Conservation (phyloP, 37 sponge, comb jelly and placozoan genomes). For the Geodia barretti region DNA sequence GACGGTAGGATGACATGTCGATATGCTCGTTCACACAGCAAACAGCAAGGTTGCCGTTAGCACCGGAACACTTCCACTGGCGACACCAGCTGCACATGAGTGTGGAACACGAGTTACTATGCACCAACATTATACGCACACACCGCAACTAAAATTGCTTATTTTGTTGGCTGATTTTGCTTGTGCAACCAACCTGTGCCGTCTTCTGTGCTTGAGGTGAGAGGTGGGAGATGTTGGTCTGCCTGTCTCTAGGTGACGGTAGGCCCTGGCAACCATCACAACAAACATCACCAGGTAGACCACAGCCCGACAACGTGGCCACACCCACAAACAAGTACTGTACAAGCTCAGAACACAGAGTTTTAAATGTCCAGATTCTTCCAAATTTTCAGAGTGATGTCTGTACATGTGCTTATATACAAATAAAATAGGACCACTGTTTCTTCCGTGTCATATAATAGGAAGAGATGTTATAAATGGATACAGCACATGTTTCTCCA, state of each 20-base stretch:
- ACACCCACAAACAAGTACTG: constrained; percentile 38
- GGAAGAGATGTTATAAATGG: constrained; percentile 46
- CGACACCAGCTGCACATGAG: background rate
- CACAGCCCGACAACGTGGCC: constrained; percentile 13
- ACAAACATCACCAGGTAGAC: constrained; percentile 37
- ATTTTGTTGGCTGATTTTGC: background rate
- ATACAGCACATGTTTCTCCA: constrained; percentile 12
- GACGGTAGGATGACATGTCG: constrained; percentile 29
- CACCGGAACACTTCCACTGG: constrained; percentile 12
- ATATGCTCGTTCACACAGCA: constrained; percentile 31
- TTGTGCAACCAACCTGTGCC: background rate
- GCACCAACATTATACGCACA: too few species aligned
- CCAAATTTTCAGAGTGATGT: background rate
- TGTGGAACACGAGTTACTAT: too few species aligned
- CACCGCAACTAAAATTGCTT: background rate
- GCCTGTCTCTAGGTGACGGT: constrained; percentile 7
- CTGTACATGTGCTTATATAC: background rate
- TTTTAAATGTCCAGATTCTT: background rate
- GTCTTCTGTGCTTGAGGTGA: constrained; percentile 2
- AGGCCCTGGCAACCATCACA: constrained; percentile 5
- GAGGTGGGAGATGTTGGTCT: constrained; percentile 14
- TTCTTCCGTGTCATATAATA: background rate
- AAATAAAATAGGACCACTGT: background rate
- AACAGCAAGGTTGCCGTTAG: constrained; percentile 36
- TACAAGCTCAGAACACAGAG: background rate